A percentile compares a stretch with the other conserved stretches of the same genome.
phyloP scores from a whole-genome alignment of 2,113 vertebrate genomes.

The Chroicocephalus ridibundus region DNA sequence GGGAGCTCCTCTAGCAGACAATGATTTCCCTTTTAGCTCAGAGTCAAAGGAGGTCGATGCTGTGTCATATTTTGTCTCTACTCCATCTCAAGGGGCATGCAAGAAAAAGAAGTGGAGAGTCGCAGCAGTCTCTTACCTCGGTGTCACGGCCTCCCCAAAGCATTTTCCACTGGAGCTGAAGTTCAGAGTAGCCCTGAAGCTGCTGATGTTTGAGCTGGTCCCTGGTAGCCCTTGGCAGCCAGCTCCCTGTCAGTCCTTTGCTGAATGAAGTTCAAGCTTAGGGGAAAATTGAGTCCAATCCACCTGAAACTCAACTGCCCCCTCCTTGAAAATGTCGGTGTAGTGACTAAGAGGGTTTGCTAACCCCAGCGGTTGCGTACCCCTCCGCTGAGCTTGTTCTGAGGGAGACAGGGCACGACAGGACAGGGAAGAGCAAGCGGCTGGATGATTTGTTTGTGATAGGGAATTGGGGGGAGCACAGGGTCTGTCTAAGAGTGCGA shows the following conservation, averaged over 20 bases:
- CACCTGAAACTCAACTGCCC: not conserved
- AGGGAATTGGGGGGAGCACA: not conserved
- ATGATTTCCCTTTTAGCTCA: not conserved
- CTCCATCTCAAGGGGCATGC: not conserved
- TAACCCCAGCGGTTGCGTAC: not conserved
- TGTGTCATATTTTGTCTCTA: not conserved
- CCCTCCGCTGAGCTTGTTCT: not conserved
- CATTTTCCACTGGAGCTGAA: not conserved
- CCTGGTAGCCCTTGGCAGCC: not conserved
- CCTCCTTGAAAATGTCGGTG: not conserved
- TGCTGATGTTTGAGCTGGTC: not conserved
- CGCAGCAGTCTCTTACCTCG: not conserved
- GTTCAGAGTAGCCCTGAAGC: not conserved
- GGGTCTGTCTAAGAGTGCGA: not conserved
- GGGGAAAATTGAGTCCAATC: not conserved
- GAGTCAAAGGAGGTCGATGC: not conserved
- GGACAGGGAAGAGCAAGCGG: not conserved
- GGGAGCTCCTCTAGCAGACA: not conserved
- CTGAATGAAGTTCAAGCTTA: not conserved
- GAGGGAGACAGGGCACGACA: not conserved
- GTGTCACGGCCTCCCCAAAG: not conserved
- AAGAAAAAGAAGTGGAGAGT: not conserved
- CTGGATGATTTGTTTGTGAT: not conserved
- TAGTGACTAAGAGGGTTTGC: not conserved
- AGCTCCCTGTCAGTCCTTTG: not conserved